Conservation (phyloP, 2,113 vertebrate genomes). For the Chlamydotis undulata region DNA sequence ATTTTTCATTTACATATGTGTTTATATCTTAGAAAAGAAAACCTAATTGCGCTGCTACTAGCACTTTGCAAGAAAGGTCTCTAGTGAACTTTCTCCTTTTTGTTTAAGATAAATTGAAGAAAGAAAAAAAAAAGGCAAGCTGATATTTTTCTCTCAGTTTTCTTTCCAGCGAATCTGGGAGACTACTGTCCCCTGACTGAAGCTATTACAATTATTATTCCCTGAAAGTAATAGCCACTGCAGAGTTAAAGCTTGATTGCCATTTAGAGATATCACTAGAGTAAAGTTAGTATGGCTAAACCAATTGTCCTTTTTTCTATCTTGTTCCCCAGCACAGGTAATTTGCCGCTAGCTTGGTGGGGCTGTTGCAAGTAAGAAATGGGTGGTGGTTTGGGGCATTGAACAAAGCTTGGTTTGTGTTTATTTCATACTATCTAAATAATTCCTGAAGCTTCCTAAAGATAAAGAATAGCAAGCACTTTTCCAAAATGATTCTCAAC, state of each 20-base stretch:
- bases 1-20: neutral
- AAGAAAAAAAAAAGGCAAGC: neutral
- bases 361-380: neutral
- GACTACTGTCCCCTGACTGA: neutral
- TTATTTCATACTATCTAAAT: neutral
- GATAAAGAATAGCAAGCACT: neutral
- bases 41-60: neutral
- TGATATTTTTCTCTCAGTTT: neutral
- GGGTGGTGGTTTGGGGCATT: neutral
- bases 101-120: neutral
- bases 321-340: neutral
- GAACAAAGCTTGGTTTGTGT: neutral
- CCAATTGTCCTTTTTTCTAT: neutral
- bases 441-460: neutral
- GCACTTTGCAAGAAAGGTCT: neutral
- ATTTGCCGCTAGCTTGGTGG: neutral
- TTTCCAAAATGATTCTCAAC: neutral
- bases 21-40: neutral
- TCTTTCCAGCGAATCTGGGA: neutral
- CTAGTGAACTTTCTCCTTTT: neutral
- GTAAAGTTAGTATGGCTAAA: neutral
- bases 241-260: neutral
- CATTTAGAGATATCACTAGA: neutral
- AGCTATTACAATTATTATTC: neutral
- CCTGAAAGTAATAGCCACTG: neutral